A percentile compares a stretch with the other conserved stretches of the same genome.
phyloP scores from a whole-genome alignment of 2,113 vertebrate species.

The Tylochromis polylepis region DNA sequence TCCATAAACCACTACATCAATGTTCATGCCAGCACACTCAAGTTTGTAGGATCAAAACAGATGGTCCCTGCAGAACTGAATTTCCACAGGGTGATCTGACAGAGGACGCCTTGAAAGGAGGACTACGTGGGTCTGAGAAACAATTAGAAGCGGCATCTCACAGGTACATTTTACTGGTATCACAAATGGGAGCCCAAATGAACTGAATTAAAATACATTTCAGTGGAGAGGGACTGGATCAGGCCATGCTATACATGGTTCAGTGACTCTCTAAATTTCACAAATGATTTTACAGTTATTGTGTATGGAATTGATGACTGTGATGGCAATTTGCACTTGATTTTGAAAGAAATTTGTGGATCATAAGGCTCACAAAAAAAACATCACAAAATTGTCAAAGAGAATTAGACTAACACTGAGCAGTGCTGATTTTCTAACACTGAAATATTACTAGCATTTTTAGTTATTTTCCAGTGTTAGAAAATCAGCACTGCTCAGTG shows the following conservation, averaged over 20 bases:
- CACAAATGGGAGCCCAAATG: not conserved
- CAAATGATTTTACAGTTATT: not conserved
- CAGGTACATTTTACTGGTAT: not conserved
- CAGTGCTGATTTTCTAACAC: no score
- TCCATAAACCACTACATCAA: constrained; percentile 39
- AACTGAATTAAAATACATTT: not conserved
- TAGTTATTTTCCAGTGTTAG: no score
- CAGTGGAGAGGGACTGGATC: not conserved
- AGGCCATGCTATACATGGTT: not conserved
- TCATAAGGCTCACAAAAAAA: not conserved
- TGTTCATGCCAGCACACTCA: constrained; percentile 29
- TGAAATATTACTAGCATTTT: no score
- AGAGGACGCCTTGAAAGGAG: not conserved
- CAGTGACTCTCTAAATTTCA: not conserved
- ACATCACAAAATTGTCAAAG: no score
- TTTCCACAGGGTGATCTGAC: not conserved
- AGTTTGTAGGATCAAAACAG: constrained; percentile 36
- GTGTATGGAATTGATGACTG: not conserved
- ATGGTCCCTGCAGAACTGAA: not conserved
- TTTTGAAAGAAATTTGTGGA: not conserved
- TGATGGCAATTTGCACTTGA: not conserved
- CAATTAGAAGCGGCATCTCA: not conserved
- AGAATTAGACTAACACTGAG: no score
- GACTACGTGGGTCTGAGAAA: not conserved
- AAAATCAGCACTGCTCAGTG: no score